Evolutionary conservation across 2,797 vertebrate genomes (phyloP).

Genomic region (Ispidina lecontei): DNA sequence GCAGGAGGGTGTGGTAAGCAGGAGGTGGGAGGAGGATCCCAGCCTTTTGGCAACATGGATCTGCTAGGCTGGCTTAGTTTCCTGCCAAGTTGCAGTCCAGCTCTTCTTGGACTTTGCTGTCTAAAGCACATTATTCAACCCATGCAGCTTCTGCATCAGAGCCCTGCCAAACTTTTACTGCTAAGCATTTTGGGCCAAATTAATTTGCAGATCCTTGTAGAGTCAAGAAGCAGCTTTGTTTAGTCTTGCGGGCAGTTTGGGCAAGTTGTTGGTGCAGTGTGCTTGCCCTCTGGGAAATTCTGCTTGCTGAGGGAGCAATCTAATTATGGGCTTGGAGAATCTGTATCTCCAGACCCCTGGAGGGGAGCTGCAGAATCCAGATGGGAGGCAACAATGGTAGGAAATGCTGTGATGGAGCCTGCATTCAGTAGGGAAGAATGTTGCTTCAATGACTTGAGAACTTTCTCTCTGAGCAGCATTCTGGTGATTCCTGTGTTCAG

Average conservation of each 20-base stretch:
- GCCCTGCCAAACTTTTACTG: not conserved
- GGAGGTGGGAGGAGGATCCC: not conserved
- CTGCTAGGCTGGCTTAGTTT: not conserved
- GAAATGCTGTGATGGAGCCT: slow-evolving; percentile 23
- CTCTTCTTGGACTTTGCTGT: not conserved
- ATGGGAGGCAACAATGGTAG: slow-evolving; percentile 52
- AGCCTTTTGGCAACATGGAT: not conserved
- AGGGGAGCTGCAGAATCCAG: slow-evolving; percentile 35
- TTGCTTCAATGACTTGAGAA: slow-evolving; percentile 44
- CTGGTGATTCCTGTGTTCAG: not conserved
- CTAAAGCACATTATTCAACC: not conserved
- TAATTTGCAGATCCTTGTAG: not conserved
- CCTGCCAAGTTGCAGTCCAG: not conserved
- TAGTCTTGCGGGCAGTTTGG: not conserved
- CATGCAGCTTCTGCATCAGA: not conserved
- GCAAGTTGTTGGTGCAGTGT: not conserved
- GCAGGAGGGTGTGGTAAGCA: not conserved
- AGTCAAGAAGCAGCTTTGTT: not conserved
- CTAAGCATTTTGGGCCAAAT: not conserved
- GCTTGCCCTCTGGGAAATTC: slow-evolving; percentile 25
- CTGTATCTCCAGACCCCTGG: not conserved
- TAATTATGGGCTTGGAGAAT: slow-evolving; percentile 7
- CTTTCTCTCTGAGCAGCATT: slow-evolving; percentile 10
- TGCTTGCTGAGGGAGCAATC: slow-evolving; percentile 12
- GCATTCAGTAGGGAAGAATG: slow-evolving; percentile 20